A percentile compares a stretch with the other conserved stretches of the same genome.
phyloP scores from a whole-genome alignment of 2,113 vertebrate species.

The Potamarius usumacintae region DNA sequence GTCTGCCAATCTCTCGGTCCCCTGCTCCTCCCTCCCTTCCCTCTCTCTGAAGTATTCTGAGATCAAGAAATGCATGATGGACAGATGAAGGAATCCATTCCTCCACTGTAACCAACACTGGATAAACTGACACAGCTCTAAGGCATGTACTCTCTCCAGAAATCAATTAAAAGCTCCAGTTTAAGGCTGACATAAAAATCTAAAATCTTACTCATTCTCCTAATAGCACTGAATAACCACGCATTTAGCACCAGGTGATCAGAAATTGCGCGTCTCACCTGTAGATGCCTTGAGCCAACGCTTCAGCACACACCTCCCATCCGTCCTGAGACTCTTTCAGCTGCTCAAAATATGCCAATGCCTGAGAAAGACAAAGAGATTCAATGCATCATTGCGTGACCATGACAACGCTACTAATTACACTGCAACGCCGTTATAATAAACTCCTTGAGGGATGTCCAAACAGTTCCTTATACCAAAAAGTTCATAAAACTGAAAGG shows the following conservation, averaged over 20 bases:
- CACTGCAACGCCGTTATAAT: too few relatives aligned
- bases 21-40: neutral
- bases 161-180: neutral
- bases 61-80: neutral
- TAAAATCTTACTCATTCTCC: neutral
- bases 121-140: neutral
- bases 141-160: neutral
- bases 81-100: neutral
- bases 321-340: constrained; percentile 94
- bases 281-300: constrained; percentile 87
- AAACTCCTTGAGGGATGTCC: too few relatives aligned
- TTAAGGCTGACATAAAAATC: neutral
- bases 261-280: constrained; percentile 71
- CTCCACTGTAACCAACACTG: neutral
- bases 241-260: too few relatives aligned
- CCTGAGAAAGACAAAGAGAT: constrained; percentile 67
- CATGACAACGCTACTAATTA: too few relatives aligned
- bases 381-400: neutral
- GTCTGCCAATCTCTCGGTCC: neutral
- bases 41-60: neutral
- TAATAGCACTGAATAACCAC: neutral
- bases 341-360: constrained; percentile 94
- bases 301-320: constrained; percentile 97
- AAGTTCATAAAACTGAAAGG: too few relatives aligned
- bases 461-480: too few relatives aligned